Percentiles rank a stretch among this genome's conserved stretches.
Evolutionary conservation across 2,797 vertebrate species (phyloP).

Genomic region (Kryptolebias ocellatus): DNA sequence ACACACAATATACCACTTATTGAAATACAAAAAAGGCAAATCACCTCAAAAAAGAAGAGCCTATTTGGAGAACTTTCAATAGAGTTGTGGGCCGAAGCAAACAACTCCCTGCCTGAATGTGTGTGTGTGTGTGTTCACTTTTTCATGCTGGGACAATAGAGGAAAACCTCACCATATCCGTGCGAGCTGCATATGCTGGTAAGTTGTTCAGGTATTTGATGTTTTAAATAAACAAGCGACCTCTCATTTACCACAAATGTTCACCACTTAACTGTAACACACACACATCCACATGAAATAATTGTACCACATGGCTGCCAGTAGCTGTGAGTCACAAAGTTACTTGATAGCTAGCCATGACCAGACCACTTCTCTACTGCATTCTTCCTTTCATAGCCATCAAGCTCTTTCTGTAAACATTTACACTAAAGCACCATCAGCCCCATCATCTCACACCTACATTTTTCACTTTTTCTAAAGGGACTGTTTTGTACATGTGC

Average conservation of each 20-base stretch:
- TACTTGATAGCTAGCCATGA: constrained; percentile 62
- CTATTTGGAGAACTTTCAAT: too few species aligned
- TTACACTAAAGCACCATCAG: constrained; percentile 66
- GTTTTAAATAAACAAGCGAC: constrained; percentile 61
- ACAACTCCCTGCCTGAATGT: too few species aligned
- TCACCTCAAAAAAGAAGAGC: too few species aligned
- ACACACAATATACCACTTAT: too few species aligned
- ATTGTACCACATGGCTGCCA: constrained; percentile 65
- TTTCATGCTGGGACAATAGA: constrained; percentile 19
- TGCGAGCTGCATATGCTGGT: constrained; percentile 31
- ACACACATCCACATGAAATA: constrained; percentile 39
- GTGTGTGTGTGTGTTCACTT: neutral
- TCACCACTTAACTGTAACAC: constrained; percentile 43
- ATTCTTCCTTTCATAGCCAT: constrained; percentile 71
- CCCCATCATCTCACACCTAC: constrained; percentile 40
- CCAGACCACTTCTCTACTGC: constrained; percentile 48
- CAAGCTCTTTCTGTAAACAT: constrained; percentile 71
- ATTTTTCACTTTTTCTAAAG: constrained; percentile 25
- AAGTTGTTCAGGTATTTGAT: constrained; percentile 32
- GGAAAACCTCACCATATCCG: constrained; percentile 23
- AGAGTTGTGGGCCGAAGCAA: too few species aligned
- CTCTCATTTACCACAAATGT: constrained; percentile 62
- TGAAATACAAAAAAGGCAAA: too few species aligned
- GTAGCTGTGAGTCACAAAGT: constrained; percentile 73
- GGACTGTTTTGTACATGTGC: constrained; percentile 19